Evolutionary conservation across 1,140 invertebrate genomes (phyloP).

Genomic region (Diorhabda sublineata): DNA sequence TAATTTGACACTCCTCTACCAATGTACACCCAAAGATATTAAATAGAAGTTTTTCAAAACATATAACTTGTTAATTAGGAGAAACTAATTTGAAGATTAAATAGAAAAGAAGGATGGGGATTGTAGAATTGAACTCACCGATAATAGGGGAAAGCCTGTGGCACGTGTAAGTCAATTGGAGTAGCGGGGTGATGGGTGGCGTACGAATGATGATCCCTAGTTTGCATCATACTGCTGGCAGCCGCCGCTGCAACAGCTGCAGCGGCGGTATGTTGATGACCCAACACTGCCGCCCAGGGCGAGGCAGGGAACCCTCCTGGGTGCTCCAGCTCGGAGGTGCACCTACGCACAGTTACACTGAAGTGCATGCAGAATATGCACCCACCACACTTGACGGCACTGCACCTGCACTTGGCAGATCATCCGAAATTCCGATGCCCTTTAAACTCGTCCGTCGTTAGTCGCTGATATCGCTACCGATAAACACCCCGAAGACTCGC

Average conservation of each 20-base stretch:
- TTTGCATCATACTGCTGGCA: conserved; percentile 62
- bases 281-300: conserved; percentile 64
- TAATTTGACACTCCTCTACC: too few relatives aligned
- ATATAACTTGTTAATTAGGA: too few relatives aligned
- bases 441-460: conserved; percentile 6
- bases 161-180: conserved; percentile 82
- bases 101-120: not conserved
- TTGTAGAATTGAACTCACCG: conserved; percentile 56
- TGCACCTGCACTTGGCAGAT: conserved; percentile 24
- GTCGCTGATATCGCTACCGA: conserved; percentile 5
- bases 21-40: too few relatives aligned
- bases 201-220: conserved; percentile 48
- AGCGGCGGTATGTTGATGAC: conserved; percentile 57
- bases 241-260: conserved; percentile 51
- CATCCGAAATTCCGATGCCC: conserved; percentile 9
- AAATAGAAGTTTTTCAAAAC: too few relatives aligned
- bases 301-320: conserved; percentile 63
- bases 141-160: conserved; percentile 83
- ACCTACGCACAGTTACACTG: conserved; percentile 42
- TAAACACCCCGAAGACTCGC: conserved; percentile 1
- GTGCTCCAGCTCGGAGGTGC: conserved; percentile 57
- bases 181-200: conserved; percentile 58
- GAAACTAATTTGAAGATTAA: not conserved
- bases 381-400: conserved; percentile 15
- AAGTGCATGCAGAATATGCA: conserved; percentile 53